Evolutionary conservation across 2,888 invertebrate species (phyloP), one percentile per base, ranked within the genome.

Genomic region (Yponomeuta malinellus): DNA sequence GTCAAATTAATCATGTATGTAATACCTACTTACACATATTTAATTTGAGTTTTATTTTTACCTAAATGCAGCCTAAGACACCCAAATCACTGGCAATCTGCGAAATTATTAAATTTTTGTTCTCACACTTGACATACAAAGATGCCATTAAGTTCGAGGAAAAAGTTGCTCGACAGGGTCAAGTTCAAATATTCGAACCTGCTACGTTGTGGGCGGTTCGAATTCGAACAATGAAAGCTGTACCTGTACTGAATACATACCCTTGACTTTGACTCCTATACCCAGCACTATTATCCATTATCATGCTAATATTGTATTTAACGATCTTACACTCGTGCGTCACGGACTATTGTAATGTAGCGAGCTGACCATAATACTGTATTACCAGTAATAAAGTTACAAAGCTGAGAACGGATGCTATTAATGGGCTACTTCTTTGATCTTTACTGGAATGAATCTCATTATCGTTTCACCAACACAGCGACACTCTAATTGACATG

Each of bases 261-360:
- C 64, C 64, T 64, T 64, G 64, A 64, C 64, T 64, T 64, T 64
- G 64, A 64, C 64, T 64, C 29, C 31, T 10, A 64, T 31, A 64
- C 31, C 31, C 5, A 15, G 8, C 64, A 29, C 43, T 64, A 64
- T 29, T 23, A 31, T 64, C 31, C 23, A 64, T 29, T 64, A 10
- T 64, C 10, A 64, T 64, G 64, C 23, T 64, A 64, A 64, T 64
- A 29, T 23, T 64, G 64, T 64, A 15, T 59, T 59, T 59, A 15
- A 59, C 15, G 52, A 59, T 59, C 52, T 59, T 8, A 59, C 52
- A 59, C 52, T 59, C 52, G 52, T 59, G 52, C 52, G 52, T 59
- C 15, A 15, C 52, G 52, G 52, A 59, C 52, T 15, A 59, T 59
- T 59, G 52, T 59, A 59, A 2, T 59, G 52, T 15, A 52, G 15